Percentiles rank a stretch among this genome's conserved stretches.
Conservation (phyloP, 2,113 vertebrate species). For the Erythrolamprus reginae region DNA sequence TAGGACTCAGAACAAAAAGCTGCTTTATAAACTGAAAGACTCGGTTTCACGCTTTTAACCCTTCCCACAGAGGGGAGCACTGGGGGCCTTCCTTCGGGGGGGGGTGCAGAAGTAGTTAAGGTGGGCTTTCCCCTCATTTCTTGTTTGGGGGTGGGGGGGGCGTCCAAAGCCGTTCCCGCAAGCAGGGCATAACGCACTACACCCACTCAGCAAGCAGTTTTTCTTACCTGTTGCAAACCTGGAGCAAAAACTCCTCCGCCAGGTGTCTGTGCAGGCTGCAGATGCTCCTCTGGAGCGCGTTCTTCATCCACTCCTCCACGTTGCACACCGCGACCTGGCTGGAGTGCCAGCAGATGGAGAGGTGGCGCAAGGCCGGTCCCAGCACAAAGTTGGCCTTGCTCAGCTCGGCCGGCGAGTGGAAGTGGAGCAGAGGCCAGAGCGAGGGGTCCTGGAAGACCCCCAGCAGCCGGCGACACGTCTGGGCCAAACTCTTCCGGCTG, state of each 20-base stretch:
- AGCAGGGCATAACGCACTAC: neutral
- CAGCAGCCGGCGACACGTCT: constrained; percentile 74
- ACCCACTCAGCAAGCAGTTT: neutral
- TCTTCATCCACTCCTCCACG: constrained; percentile 91
- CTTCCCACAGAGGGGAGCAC: neutral
- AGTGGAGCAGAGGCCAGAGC: constrained; percentile 82
- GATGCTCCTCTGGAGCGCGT: constrained; percentile 81
- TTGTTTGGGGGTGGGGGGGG: neutral
- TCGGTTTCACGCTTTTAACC: neutral
- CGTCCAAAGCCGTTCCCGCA: too few relatives aligned
- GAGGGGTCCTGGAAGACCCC: constrained; percentile 80
- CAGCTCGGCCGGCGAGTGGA: constrained; percentile 81
- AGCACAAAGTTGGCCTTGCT: constrained; percentile 83
- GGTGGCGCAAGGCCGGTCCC: constrained; percentile 75
- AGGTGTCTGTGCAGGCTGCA: constrained; percentile 80
- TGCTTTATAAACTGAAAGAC: neutral
- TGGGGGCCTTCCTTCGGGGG: neutral
- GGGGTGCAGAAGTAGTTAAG: neutral
- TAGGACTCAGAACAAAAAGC: too few relatives aligned
- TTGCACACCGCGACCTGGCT: constrained; percentile 90
- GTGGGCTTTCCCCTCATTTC: neutral
- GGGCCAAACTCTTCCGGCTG: constrained; percentile 76
- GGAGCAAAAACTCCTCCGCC: constrained; percentile 80
- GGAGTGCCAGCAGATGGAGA: constrained; percentile 89
- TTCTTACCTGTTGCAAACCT: constrained; percentile 80